Conservation (phyloP, 1,140 invertebrate genomes). For the Myzus persicae region DNA sequence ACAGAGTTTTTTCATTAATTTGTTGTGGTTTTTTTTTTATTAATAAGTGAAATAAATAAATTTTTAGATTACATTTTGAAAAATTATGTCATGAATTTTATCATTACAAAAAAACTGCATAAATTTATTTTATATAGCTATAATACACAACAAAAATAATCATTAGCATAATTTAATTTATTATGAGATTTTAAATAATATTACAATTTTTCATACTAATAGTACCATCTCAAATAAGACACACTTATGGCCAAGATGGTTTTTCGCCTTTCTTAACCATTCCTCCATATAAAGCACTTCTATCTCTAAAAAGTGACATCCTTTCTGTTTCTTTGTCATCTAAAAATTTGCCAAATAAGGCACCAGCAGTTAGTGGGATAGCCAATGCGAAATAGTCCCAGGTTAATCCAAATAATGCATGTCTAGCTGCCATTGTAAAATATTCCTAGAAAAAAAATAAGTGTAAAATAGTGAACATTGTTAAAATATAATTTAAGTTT, state of each 20-base stretch:
- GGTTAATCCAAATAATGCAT: conserved; percentile 57
- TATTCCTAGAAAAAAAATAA: conserved; percentile 6
- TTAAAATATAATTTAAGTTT: not conserved
- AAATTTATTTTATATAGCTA: not conserved
- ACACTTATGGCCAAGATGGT: conserved; percentile 73
- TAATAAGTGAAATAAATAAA: not conserved
- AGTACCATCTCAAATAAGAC: not conserved
- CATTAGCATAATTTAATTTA: not conserved
- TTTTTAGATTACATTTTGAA: not conserved
- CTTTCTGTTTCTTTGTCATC: conserved; percentile 75
- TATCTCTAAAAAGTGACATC: conserved; percentile 77
- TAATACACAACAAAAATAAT: not conserved
- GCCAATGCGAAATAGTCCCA: conserved; percentile 24
- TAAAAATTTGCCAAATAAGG: conserved; percentile 70
- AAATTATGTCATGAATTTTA: not conserved
- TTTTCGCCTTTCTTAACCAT: conserved; percentile 70
- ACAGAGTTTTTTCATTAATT: not conserved
- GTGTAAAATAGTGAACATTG: not conserved
- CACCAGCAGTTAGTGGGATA: conserved; percentile 65
- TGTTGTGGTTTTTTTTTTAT: too few relatives aligned
- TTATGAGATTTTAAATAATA: not conserved
- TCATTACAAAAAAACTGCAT: not conserved
- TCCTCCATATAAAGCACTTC: conserved; percentile 77
- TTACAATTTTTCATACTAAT: conserved; percentile 31
- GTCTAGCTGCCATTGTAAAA: conserved; percentile 21